These are phyloP conservation scores for Florisuga fusca DNA, from an alignment of 2,797 vertebrate genomes.

Conservation along the genomic window DNA sequence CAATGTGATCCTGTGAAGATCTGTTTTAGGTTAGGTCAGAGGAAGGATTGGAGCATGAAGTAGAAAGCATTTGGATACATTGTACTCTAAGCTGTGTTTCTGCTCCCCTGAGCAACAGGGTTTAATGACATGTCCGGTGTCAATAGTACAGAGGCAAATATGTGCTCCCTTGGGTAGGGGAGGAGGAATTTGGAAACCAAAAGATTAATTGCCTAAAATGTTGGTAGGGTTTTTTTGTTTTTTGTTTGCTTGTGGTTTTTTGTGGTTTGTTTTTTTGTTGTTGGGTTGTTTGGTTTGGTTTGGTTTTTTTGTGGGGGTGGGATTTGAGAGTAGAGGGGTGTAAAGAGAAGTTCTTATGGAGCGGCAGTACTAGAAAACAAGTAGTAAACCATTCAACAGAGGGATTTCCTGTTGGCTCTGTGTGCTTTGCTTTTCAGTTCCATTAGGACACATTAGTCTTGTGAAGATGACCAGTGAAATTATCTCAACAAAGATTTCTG, in stretches of 20 bases:
- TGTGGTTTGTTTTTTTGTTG: neutral
- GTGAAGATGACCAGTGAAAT: neutral
- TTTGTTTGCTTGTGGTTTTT: neutral
- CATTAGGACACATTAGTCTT: neutral
- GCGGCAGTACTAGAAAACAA: neutral
- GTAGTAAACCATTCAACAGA: neutral
- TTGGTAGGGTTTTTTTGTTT: neutral
- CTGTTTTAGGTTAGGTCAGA: neutral
- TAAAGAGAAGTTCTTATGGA: neutral
- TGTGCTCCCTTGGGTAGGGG: neutral
- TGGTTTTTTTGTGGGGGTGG: no score
- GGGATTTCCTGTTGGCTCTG: neutral
- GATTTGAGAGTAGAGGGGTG: neutral
- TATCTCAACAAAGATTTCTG: slow-evolving; percentile 18
- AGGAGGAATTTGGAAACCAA: neutral
- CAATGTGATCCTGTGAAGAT: neutral
- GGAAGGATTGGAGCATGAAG: neutral
- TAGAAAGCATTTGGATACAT: neutral
- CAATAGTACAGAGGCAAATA: slow-evolving; percentile 4
- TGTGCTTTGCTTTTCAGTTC: neutral
- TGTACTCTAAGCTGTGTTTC: neutral
- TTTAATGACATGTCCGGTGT: neutral
- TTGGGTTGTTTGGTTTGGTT: neutral
- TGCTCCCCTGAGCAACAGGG: neutral
- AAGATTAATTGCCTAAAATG: neutral